A percentile compares a stretch with the other conserved stretches of the same genome.
Conservation (phyloP, 37 sponge, comb jelly and placozoan genomes). For the Lycopodina hypogea region DNA sequence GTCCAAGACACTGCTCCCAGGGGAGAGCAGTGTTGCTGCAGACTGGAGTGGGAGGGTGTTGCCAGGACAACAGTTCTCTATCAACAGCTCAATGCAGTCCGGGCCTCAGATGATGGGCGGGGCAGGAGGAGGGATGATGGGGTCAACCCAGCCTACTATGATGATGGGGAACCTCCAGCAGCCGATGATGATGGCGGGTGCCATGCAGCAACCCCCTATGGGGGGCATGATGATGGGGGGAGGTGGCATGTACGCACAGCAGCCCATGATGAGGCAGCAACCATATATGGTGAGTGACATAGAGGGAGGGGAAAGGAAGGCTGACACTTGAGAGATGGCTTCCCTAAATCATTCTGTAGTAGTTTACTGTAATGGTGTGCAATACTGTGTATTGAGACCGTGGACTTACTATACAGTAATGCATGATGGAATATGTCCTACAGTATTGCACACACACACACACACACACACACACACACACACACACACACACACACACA, state of each 20-base stretch:
- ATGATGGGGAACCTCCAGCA: slow-evolving; percentile 3
- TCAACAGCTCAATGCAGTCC: slow-evolving; percentile 3
- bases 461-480: too few relatives aligned
- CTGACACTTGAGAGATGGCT: too few relatives aligned
- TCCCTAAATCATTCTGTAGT: too few relatives aligned
- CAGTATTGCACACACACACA: too few relatives aligned
- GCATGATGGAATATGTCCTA: too few relatives aligned
- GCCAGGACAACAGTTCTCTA: slow-evolving; percentile 22
- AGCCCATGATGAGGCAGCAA: background rate
- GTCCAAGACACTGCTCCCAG: slow-evolving; percentile 14
- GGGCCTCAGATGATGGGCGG: background rate
- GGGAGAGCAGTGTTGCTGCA: background rate
- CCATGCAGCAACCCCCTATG: background rate
- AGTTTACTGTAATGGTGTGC: too few relatives aligned
- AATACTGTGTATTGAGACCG: too few relatives aligned
- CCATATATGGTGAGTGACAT: background rate
- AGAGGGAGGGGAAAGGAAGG: too few relatives aligned
- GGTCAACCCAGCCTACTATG: background rate
- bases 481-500: too few relatives aligned
- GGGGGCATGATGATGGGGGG: background rate
- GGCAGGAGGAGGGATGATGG: background rate
- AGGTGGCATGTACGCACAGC: background rate
- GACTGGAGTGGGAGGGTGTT: slow-evolving; percentile 30
- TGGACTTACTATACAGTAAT: too few relatives aligned
- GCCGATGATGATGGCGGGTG: background rate